Evolutionary conservation across 2,888 invertebrate genomes (phyloP).

Genomic region (Mesopsocus fuscifrons): DNA sequence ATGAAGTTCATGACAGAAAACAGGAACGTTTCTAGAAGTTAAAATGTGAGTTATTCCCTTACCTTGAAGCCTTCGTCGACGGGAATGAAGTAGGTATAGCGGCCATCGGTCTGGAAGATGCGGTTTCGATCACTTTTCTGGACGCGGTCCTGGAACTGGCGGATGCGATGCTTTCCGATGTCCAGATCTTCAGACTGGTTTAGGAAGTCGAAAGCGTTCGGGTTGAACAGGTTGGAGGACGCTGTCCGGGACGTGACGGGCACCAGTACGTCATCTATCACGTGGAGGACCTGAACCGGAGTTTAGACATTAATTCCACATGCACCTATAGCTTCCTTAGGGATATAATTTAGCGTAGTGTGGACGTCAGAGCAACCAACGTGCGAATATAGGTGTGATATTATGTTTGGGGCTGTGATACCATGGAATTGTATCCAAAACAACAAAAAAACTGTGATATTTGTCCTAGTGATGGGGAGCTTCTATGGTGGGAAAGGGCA

Average conservation of each 20-base stretch:
- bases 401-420: too few relatives aligned
- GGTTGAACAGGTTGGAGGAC: constrained; percentile 33
- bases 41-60: constrained; percentile 20
- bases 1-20: constrained; percentile 10
- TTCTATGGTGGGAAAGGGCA: too few relatives aligned
- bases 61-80: constrained; percentile 81
- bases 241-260: constrained; percentile 32
- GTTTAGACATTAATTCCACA: too few relatives aligned
- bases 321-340: too few relatives aligned
- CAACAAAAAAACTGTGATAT: too few relatives aligned
- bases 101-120: constrained; percentile 56
- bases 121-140: constrained; percentile 49
- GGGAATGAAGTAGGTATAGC: constrained; percentile 78
- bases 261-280: constrained; percentile 70
- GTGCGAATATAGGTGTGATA: too few relatives aligned
- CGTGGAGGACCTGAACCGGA: constrained; percentile 66
- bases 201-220: constrained; percentile 58
- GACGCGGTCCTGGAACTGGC: constrained; percentile 57
- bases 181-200: constrained; percentile 57
- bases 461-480: too few relatives aligned
- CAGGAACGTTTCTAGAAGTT: neutral
- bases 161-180: constrained; percentile 48
- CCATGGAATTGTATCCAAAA: too few relatives aligned
- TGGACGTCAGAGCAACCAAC: too few relatives aligned
- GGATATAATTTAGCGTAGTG: too few relatives aligned